Evolutionary conservation across 2,113 vertebrate species (phyloP), one percentile per base, ranked within the genome.

Genomic region (Toxotes jaculatrix): DNA sequence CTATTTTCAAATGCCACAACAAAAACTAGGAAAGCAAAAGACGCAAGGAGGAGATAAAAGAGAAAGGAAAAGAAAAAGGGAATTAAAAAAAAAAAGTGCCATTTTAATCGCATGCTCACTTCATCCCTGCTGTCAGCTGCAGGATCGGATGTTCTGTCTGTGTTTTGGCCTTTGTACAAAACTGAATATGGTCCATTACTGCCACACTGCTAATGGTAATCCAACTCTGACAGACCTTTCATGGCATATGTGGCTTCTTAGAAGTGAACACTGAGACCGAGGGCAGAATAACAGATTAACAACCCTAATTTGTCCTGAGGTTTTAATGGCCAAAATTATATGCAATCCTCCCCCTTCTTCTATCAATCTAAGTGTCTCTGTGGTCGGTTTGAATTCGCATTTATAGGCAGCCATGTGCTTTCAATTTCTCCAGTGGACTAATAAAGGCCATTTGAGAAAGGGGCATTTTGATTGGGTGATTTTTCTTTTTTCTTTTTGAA

Each of bases 241-340:
- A 86, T 49, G 88, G 63, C 64, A 59, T 12, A 62, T 77, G 84
- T 73, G 80, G 70, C 76, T 90, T 86, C 79, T 78, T 23, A 64
- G 75, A 84, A 64, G 49, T 63, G 83, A 80, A 73, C 51, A 1
- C 51, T 40, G 79, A 79, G 82, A 81, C 82, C 27, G 81, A 91
- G 89, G 89, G 83, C 89, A 92, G 59, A 94, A 94, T 92, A 93
- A 93, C 92, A 93, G 93, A 94, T 94, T 93, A 93, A 86, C 89
- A 73, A 79, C 82, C 90, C 79, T 93, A 94, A 95, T 95, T 93
- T 94, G 92, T 94, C 91, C 84, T 91, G 90, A 92, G 90, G 89
- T 94, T 94, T 92, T 92, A 95, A 94, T 91, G 93, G 90, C 76
- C 38, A 36, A 85, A 88, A 92, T 91, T 90, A 89, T 86, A 83